Percentiles rank a stretch among this genome's conserved stretches.
Conservation (phyloP, 2,113 vertebrate genomes). For the Stegostoma tigrinum region DNA sequence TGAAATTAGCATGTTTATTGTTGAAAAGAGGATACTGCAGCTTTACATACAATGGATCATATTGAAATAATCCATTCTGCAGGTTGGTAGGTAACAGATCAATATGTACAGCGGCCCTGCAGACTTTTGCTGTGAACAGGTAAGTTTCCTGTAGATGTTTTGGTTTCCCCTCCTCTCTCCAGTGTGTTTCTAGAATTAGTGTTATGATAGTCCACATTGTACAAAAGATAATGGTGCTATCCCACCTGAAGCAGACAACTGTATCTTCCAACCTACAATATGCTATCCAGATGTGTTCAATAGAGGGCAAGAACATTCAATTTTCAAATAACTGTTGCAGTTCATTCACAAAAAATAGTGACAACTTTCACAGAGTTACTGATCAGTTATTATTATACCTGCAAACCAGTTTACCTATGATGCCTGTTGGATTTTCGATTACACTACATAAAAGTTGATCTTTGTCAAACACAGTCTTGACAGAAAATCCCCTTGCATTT, state of each 20-base stretch:
- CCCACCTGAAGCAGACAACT: neutral
- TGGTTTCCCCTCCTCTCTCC: too few species aligned
- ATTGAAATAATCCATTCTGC: neutral
- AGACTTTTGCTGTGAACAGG: neutral
- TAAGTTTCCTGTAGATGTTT: neutral
- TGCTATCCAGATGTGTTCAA: neutral
- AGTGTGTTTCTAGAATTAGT: neutral
- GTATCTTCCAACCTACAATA: neutral
- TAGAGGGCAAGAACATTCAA: neutral
- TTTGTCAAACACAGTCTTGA: neutral
- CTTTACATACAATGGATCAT: neutral
- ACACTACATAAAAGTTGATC: neutral
- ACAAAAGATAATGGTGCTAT: neutral
- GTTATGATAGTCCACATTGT: neutral
- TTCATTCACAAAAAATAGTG: neutral
- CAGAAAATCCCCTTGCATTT: neutral
- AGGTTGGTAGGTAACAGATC: neutral
- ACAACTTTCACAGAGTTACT: constrained; percentile 15
- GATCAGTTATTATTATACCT: neutral
- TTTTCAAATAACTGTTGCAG: neutral
- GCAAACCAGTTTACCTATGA: neutral
- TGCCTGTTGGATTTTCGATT: neutral
- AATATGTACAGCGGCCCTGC: neutral
- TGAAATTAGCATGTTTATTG: neutral
- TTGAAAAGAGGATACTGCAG: neutral